Evolutionary conservation across 2,113 vertebrate species (phyloP).

Genomic region (Mystacornis crossleyi): DNA sequence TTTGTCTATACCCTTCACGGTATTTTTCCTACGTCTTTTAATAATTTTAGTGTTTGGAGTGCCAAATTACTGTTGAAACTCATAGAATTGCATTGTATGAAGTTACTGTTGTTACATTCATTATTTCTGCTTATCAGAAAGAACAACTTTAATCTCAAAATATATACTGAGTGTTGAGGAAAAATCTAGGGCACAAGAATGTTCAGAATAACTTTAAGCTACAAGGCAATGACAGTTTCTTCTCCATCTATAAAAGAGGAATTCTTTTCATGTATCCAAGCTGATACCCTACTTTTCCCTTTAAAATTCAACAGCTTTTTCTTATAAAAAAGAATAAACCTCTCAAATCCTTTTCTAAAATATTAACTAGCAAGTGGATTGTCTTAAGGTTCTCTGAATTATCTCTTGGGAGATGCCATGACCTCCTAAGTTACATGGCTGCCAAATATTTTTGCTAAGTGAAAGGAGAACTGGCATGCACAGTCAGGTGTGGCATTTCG

Average conservation of each 20-base stretch:
- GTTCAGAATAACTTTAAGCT: conserved; percentile 7
- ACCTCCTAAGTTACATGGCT: not conserved
- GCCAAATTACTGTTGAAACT: not conserved
- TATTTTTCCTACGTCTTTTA: not conserved
- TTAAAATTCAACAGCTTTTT: conserved; percentile 30
- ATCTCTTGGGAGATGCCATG: not conserved
- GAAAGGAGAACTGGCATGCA: not conserved
- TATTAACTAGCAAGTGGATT: not conserved
- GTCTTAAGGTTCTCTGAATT: not conserved
- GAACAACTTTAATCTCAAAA: not conserved
- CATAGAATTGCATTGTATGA: not conserved
- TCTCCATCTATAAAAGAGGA: not conserved
- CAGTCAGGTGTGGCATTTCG: not conserved
- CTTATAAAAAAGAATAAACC: not conserved
- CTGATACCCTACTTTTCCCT: not conserved
- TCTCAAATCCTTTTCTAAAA: conserved; percentile 22
- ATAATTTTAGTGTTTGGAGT: not conserved
- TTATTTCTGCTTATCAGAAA: conserved; percentile 29
- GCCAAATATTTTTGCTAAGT: not conserved
- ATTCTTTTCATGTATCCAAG: conserved; percentile 29
- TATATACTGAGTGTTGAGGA: not conserved
- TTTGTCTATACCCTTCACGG: not conserved
- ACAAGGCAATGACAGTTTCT: conserved; percentile 10
- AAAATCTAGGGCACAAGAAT: conserved; percentile 52
- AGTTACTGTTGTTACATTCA: not conserved